Conservation (phyloP, 1,140 invertebrate species). For the Ostrea denselamellosa region DNA sequence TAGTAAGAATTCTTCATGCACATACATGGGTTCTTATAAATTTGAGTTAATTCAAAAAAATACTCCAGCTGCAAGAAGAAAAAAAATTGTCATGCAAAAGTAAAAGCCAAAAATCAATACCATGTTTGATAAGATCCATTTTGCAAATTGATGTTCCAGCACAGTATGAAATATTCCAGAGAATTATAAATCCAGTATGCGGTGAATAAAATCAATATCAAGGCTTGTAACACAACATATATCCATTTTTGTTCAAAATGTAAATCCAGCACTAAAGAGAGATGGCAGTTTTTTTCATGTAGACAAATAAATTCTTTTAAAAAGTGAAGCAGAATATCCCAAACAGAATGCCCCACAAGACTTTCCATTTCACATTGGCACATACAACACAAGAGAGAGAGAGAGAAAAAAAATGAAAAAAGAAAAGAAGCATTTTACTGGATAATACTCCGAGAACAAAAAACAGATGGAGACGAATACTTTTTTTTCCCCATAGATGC, state of each 20-base stretch:
- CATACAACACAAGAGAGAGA: conserved; percentile 18
- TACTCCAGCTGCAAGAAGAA: conserved; percentile 16
- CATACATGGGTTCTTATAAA: background rate
- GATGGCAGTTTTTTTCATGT: conserved; percentile 1
- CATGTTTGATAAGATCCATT: conserved; percentile 27
- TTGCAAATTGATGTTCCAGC: conserved; percentile 4
- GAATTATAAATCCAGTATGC: conserved; percentile 33
- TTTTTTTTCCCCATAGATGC: conserved; percentile 38
- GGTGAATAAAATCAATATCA: conserved; percentile 27
- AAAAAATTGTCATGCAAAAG: conserved; percentile 20
- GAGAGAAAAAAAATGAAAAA: background rate
- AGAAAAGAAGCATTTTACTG: conserved; percentile 7
- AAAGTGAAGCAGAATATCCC: background rate
- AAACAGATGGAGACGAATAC: conserved; percentile 37
- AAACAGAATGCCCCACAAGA: conserved; percentile 9
- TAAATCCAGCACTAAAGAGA: conserved; percentile 29
- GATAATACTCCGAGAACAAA: conserved; percentile 35
- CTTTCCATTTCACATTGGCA: conserved; percentile 25
- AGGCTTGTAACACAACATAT: conserved; percentile 20
- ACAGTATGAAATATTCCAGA: conserved; percentile 22
- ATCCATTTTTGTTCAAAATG: conserved; percentile 21
- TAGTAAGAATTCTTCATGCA: background rate
- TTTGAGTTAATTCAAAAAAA: background rate
- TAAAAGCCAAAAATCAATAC: conserved; percentile 36
- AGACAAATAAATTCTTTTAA: conserved; percentile 3